Conservation (phyloP, 2,113 vertebrate species). For the Microtus montanus region DNA sequence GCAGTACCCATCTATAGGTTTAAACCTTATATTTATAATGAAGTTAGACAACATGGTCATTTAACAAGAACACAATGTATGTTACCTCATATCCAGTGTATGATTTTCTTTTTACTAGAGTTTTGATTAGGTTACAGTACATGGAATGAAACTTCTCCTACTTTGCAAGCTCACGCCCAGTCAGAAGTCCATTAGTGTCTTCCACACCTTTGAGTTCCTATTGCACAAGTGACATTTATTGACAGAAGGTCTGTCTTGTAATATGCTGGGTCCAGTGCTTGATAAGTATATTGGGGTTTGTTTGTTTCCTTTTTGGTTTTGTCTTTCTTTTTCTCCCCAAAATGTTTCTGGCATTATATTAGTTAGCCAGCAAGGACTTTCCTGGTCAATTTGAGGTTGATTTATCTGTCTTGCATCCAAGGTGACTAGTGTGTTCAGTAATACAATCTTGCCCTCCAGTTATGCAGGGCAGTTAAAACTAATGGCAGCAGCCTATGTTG, state of each 20-base stretch:
- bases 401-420: not conserved
- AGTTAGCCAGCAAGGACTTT: not conserved
- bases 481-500: not conserved
- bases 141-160: not conserved
- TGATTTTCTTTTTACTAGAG: not conserved
- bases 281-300: not conserved
- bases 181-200: not conserved
- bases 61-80: not conserved
- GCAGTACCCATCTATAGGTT: not conserved
- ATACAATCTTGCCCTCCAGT: not conserved
- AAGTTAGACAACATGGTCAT: not conserved
- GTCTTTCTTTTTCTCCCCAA: not conserved
- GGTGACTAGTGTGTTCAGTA: not conserved
- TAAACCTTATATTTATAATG: not conserved
- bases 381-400: not conserved
- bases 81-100: not conserved
- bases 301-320: no score
- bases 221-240: not conserved
- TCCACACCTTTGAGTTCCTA: fast-evolving
- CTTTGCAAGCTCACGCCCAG: not conserved
- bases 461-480: not conserved
- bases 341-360: not conserved
- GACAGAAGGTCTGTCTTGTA: not conserved
- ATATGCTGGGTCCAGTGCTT: not conserved
- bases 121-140: not conserved